Base-by-base conservation (phyloP, 1,140 invertebrate genomes). In the Lycorma delicatula region DNA sequence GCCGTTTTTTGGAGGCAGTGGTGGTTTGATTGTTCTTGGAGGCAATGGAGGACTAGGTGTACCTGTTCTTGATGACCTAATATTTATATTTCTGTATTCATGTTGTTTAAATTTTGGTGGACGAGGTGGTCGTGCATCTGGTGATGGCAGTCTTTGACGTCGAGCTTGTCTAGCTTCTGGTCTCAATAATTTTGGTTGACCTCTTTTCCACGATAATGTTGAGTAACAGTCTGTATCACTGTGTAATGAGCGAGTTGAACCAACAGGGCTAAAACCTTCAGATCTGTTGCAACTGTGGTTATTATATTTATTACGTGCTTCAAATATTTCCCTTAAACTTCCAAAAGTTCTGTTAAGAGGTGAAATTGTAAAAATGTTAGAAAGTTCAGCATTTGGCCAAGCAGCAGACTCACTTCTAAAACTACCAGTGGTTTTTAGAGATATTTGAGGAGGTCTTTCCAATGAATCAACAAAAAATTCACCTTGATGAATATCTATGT, bases 301-400 rank as follows among this genome's bases (percentile, higher is more conserved):
- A 26, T 65, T 48, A 18, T 66, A 65, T 1, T 63, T 23, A 38
- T 63, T 67, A 0, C 67, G 63, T 4, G 81, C 78, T 56, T 87
- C 84, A 62, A 84, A 85, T 36, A 89, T 86, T 66, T 86, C 83
- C 25, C 85, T 72, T 1, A 89, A 68, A 68, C 82, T 86, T 28
- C 81, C 79, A 61, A 84, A 83, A 59, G 76, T 78, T 28, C 74
- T 66, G 52, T 69, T 73, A 60, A 60, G 27, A 12, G 27, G 55
- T 29, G 67, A 71, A 49, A 0, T 38, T 44, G 62, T 73, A 16
- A 57, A 23, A n/a, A 57, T 50, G 26, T 51, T 50, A 4, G 56
- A 31, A 47, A 56, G 28, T 20, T 56, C 44, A 5, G 38, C 18
- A 16, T 55, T 46, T 18, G 36, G 27, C 47, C 56, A 36, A 28